These are phyloP conservation scores for Hesperia comma DNA, from an alignment of 2,888 invertebrate species.

Conservation along the genomic window DNA sequence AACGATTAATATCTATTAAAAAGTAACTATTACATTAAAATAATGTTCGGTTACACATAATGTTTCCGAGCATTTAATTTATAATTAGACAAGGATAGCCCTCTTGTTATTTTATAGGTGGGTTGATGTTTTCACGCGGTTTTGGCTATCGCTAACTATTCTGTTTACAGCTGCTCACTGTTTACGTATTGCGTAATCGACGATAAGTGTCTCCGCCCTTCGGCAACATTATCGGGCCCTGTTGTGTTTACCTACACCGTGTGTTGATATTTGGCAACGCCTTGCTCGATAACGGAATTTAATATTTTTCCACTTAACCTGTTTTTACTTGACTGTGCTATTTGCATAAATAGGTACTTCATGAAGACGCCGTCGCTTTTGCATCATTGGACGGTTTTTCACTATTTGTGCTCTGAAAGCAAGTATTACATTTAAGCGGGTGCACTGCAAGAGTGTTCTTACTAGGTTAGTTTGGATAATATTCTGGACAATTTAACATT, in stretches of 20 bases:
- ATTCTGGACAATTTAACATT: too few species aligned
- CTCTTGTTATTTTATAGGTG: constrained; percentile 37
- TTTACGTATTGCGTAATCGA: constrained; percentile 33
- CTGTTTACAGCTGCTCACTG: constrained; percentile 56
- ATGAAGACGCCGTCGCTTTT: not conserved
- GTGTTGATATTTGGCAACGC: constrained; percentile 33
- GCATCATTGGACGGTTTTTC: too few species aligned
- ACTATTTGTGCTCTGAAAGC: too few species aligned
- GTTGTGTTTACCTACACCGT: constrained; percentile 17
- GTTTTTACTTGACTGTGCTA: not conserved
- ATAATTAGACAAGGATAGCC: too few species aligned
- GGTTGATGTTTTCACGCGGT: constrained; percentile 52
- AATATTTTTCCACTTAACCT: not conserved
- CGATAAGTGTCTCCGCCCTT: constrained; percentile 34
- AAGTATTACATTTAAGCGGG: too few species aligned
- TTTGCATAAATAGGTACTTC: not conserved
- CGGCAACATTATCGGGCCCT: constrained; percentile 19
- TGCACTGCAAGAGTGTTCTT: too few species aligned
- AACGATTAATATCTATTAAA: too few species aligned
- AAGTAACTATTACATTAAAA: too few species aligned
- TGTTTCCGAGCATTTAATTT: too few species aligned
- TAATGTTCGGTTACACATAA: too few species aligned
- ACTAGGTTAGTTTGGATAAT: too few species aligned
- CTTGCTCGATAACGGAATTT: constrained; percentile 20
- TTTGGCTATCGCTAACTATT: constrained; percentile 58